A percentile compares a stretch with the other conserved stretches of the same genome.
Evolutionary conservation across 2,797 vertebrate species (phyloP).

Genomic region (Trachops cirrhosus): DNA sequence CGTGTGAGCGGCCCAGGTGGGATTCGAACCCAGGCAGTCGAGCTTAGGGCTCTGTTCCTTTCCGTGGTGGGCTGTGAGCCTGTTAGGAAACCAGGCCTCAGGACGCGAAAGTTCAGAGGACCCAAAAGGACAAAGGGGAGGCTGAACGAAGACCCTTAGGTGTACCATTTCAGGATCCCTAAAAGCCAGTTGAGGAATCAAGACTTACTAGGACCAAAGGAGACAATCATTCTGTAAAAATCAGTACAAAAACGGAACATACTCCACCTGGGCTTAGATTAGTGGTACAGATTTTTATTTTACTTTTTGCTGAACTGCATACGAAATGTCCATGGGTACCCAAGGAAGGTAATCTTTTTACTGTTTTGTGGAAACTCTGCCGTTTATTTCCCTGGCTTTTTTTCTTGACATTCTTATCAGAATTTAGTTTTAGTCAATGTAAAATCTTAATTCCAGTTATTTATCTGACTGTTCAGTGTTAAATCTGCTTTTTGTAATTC

Average conservation of each 20-base stretch:
- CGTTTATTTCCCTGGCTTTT: neutral
- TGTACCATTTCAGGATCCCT: neutral
- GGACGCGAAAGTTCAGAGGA: neutral
- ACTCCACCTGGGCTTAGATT: neutral
- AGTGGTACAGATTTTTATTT: neutral
- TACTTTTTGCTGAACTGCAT: neutral
- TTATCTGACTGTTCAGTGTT: neutral
- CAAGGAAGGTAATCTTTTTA: neutral
- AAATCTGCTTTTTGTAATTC: slow-evolving; percentile 12
- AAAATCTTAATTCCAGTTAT: slow-evolving; percentile 22
- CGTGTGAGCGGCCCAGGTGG: neutral
- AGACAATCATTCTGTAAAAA: neutral
- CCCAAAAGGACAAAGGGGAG: neutral
- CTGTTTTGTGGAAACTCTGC: neutral
- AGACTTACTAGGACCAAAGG: neutral
- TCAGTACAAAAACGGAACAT: neutral
- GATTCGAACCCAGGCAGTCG: neutral
- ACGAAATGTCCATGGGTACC: neutral
- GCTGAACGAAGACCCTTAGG: neutral
- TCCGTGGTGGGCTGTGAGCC: neutral
- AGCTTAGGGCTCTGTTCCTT: neutral
- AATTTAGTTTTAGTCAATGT: slow-evolving; percentile 33
- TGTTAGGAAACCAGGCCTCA: neutral
- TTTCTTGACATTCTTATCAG: neutral
- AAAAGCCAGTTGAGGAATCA: neutral